Base-by-base conservation (phyloP, 2,797 vertebrate species). In the Hypotaenidia philippensis region DNA sequence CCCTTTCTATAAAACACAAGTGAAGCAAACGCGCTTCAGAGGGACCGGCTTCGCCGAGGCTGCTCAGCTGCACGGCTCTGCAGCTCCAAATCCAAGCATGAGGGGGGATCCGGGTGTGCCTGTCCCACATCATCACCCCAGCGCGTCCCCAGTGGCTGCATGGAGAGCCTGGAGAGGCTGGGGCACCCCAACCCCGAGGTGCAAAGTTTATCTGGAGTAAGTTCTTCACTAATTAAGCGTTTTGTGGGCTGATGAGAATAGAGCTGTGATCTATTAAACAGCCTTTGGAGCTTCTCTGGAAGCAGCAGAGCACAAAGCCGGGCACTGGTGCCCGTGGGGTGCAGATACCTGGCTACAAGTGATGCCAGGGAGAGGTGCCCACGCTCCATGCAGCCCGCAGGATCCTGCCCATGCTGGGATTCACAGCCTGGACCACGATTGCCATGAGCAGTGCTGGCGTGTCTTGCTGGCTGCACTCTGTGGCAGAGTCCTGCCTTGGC, bases 401-500 rank as follows among this genome's bases (percentile, higher is more conserved):
- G 41, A 7, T 2, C 27, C 3, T 1, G 13, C 5, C 45, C 13
- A 55, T 49, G 2, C 22, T 8, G 18, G 29, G 22, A 31, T 21
- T n/a, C 26, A 2, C 65, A 29, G 55, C 36, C 70, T 1, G 22
- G 21, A 13, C 26, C 3, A 1, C 15, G 7, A 15, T 38, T 13
- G 2, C 27, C 0, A 1, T 7, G 29, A 38, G 40, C 38, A 7
- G 16, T 2, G 4, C 34, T 23, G 0, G 31, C 1, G 19, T 7
- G 1, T 7, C 9, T 10, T 57, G 78, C 72, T 2, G 1, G 31
- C 5, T 1, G 71, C 44, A 32, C 45, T 53, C 52, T 4, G 40
- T 1, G 2, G 41, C 2, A 0, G 9, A 38, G 53, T 4, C n/a
- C 31, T 8, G 13, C 36, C 20, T 13, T 4, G 0, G 61, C 0